A percentile compares a stretch with the other conserved stretches of the same genome.
These are phyloP conservation scores for Scaeva pyrastri DNA, from an alignment of 2,888 invertebrate genomes.

Conservation along the genomic window DNA sequence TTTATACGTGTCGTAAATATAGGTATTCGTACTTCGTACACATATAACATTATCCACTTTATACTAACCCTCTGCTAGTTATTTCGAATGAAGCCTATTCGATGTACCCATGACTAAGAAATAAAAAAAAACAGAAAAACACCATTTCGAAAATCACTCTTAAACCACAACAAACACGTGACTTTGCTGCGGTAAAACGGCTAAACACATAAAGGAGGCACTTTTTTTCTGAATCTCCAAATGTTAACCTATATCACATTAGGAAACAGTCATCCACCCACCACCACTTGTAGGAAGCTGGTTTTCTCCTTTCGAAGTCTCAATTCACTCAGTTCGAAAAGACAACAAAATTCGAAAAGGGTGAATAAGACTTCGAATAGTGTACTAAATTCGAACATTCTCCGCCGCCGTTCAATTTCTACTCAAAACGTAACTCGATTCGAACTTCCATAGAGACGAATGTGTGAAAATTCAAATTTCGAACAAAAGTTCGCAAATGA, in stretches of 20 bases:
- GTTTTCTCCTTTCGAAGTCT: neutral
- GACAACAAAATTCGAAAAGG: slow-evolving; percentile 39
- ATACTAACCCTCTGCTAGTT: neutral
- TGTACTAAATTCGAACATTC: slow-evolving; percentile 22
- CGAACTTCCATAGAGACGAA: neutral
- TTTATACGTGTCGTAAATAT: too few relatives aligned
- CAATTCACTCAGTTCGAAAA: slow-evolving; percentile 24
- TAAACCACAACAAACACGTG: slow-evolving; percentile 32
- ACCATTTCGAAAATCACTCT: slow-evolving; percentile 20
- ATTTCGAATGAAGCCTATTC: slow-evolving; percentile 15
- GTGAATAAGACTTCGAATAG: slow-evolving; percentile 11
- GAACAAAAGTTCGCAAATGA: neutral
- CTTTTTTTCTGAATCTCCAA: slow-evolving; percentile 12
- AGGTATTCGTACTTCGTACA: neutral
- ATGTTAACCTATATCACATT: neutral
- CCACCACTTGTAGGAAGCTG: slow-evolving; percentile 23
- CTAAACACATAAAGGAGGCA: neutral
- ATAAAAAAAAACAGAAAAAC: slow-evolving; percentile 2
- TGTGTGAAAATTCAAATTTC: neutral
- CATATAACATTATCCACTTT: neutral
- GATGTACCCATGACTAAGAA: neutral
- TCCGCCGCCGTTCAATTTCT: neutral
- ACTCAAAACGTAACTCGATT: neutral
- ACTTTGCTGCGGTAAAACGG: slow-evolving; percentile 4
- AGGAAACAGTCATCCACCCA: neutral